Evolutionary conservation across 2,113 vertebrate species (phyloP), one percentile per base, ranked within the genome.

Genomic region (Tringa solitaria): DNA sequence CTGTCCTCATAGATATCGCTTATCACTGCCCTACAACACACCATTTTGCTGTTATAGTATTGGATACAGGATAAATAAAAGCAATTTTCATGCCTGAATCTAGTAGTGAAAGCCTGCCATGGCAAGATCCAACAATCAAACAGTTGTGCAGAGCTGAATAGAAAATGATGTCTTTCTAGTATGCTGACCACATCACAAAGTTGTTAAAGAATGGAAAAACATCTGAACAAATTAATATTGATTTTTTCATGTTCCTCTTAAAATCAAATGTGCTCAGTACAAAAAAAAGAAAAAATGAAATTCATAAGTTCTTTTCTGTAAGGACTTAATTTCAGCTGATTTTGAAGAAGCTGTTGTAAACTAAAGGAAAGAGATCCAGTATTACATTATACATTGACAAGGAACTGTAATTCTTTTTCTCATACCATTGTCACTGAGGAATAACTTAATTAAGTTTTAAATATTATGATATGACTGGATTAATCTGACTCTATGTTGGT

Each of bases 211-310:
- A 51, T 0, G 0, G 30, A 75, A 82, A 68, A 68, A 94, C 7
- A 72, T 74, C 27, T 63, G 74, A 92, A 94, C 26, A 93, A 96
- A 84, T 94, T 56, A 95, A 80, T 83, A 80, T 70, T 70, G 78
- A 83, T 88, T 92, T 86, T 75, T 90, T 88, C 78, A 45, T 60
- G 54, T 88, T 88, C 50, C 8, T 70, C 11, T 83, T 70, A 81
- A 83, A 92, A 70, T 73, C 45, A 74, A 67, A 88, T 81, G 27
- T 80, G 26, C 7, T 74, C 41, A 90, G 17, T 15, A 61, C 9
- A 46, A 46, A 46, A 77, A 39, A 65, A 28, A 19, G 4, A 45
- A 75, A 60, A 75, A 32, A 6, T 64, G 17, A 50, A 87, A 96
- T 54, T 85, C 5, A 1, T 76, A 77, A 59, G 1, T 24, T 78